Base-by-base conservation (phyloP, 1,140 invertebrate genomes). In the Drosophila rhopaloa region DNA sequence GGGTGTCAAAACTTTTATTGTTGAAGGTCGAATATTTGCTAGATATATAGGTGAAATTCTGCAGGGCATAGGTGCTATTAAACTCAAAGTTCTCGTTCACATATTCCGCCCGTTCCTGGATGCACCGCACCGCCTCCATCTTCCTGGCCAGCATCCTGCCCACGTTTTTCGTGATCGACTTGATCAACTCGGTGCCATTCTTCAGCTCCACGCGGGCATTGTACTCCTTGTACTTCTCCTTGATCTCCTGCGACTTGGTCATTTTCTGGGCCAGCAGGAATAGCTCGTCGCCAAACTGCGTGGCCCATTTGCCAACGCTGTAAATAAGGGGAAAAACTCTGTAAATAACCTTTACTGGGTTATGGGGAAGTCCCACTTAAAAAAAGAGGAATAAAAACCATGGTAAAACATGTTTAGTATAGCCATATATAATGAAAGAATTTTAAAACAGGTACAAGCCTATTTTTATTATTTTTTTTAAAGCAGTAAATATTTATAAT, bases 71-170 rank as follows among this genome's bases (percentile, higher is more conserved):
- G 0, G 91, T 91, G 5, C 90, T 68, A 58, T 93, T 93, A 60
- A 93, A 93, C 51, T 94, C 93, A 81, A 95, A 96, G 41, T 94
- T 92, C 88, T 95, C 94, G 1, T 95, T 94, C 24, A 94, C 81
- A 1, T 93, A 82, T 91, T 97, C 96, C 1, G 96, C 96, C 43
- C 93, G 94, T 47, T 95, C 93, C 65, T 95, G 94, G 66, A 97
- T 96, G 77, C 96, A 96, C 91, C 94, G 95, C 46, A 97, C 95
- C 24, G 97, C 96, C 73, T 97, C 96, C 93, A 97, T 96, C 94
- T 97, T 97, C 55, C 95, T 94, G 41, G 95, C 94, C 53, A 97
- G 93, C 96, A 97, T 96, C 13, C 94, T 94, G 50, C 95, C 95
- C 40, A 97, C 95, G 67, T 96, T 96, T 44, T 94, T 94, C 24